phyloP scores from a whole-genome alignment of 2,888 invertebrate genomes.

The Eupithecia centaureata region DNA sequence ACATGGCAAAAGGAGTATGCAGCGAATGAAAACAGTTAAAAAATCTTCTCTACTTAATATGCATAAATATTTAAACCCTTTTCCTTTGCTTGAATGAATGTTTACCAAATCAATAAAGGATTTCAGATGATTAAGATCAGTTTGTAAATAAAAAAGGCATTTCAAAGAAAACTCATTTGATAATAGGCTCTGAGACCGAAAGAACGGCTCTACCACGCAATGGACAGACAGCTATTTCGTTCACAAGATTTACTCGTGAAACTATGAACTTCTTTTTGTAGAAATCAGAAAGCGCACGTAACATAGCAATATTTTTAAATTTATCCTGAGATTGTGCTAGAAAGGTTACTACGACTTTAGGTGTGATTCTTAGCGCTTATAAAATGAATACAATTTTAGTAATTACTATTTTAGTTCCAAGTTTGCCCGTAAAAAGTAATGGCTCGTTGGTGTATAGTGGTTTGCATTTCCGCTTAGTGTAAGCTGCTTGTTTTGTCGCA shows the following conservation, averaged over 20 bases:
- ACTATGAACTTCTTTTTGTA: not conserved
- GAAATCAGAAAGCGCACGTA: not conserved
- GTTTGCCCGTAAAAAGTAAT: conserved; percentile 1
- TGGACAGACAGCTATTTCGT: too few relatives aligned
- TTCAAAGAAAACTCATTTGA: not conserved
- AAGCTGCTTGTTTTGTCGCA: not conserved
- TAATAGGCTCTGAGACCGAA: too few relatives aligned
- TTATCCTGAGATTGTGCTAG: not conserved
- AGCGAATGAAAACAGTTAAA: not conserved
- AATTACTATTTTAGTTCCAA: not conserved
- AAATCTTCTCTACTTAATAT: not conserved
- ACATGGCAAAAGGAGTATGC: not conserved
- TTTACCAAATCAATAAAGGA: not conserved
- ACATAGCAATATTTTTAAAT: not conserved
- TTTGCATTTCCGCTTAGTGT: not conserved
- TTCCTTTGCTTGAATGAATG: not conserved
- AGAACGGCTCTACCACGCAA: too few relatives aligned
- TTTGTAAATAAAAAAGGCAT: not conserved
- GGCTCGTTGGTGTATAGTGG: not conserved
- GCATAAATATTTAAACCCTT: not conserved
- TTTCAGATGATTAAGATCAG: not conserved
- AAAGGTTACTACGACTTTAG: not conserved
- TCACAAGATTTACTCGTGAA: too few relatives aligned
- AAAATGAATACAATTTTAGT: not conserved
- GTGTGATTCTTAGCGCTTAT: not conserved